These are phyloP conservation scores for Drosophila virilis DNA, from an alignment of 1,140 invertebrate genomes.

Conservation along the genomic window DNA sequence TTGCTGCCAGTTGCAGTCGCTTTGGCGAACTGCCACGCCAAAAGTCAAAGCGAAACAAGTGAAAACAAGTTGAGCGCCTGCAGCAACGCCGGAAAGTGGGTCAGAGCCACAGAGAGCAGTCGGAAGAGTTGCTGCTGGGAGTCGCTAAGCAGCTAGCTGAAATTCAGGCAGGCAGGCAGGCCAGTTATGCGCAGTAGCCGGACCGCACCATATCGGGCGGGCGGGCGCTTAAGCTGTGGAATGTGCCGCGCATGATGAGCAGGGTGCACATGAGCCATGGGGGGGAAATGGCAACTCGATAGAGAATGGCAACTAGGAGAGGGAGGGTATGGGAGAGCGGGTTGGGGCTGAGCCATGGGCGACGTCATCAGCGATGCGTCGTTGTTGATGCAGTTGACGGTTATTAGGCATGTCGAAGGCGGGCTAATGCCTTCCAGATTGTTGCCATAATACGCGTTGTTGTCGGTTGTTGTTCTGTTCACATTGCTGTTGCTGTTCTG, in stretches of 20 bases:
- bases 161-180: conserved; percentile 51
- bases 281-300: not conserved
- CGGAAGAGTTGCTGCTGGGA: not conserved
- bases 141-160: conserved; percentile 51
- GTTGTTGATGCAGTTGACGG: conserved; percentile 76
- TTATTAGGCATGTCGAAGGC: conserved; percentile 82
- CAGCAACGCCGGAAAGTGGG: conserved; percentile 69
- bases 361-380: conserved; percentile 43
- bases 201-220: conserved; percentile 42
- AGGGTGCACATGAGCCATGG: conserved; percentile 14
- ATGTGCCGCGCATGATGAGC: conserved; percentile 22
- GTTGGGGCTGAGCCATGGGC: conserved; percentile 3
- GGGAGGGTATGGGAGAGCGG: conserved; percentile 39
- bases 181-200: conserved; percentile 41
- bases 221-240: conserved; percentile 28
- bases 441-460: conserved; percentile 41
- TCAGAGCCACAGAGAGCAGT: conserved; percentile 47
- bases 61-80: conserved; percentile 76
- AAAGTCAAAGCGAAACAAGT: conserved; percentile 75
- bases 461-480: conserved; percentile 31
- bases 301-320: conserved; percentile 38
- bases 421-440: conserved; percentile 67
- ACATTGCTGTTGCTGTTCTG: conserved; percentile 46
- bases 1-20: conserved; percentile 25
- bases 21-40: conserved; percentile 40